A percentile compares a stretch with the other conserved stretches of the same genome.
phyloP scores from a whole-genome alignment of 2,888 invertebrate species.

The Leucania comma region DNA sequence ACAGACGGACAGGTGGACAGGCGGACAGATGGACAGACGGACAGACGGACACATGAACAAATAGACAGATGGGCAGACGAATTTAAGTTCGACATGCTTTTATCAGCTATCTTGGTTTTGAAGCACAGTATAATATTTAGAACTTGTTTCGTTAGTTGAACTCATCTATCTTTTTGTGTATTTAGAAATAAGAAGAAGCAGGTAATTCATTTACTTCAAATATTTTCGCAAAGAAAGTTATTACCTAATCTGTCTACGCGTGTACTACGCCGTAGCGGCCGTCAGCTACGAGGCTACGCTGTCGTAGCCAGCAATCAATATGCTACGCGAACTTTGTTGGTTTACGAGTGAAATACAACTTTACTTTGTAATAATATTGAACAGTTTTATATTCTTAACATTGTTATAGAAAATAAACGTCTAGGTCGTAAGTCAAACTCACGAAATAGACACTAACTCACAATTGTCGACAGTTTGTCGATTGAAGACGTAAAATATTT shows the following conservation, averaged over 20 bases:
- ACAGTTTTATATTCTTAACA: slow-evolving; percentile 34
- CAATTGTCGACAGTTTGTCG: not conserved
- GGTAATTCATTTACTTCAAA: slow-evolving; percentile 1
- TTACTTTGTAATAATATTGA: slow-evolving; percentile 13
- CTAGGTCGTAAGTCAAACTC: not conserved
- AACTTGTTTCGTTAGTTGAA: no score
- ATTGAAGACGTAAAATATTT: no score
- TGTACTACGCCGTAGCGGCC: slow-evolving; percentile 27
- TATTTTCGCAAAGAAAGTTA: slow-evolving; percentile 2
- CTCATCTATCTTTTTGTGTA: no score
- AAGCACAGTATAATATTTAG: no score
- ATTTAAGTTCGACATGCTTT: no score
- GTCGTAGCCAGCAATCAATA: slow-evolving; percentile 36
- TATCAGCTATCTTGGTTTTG: no score
- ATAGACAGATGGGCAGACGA: no score
- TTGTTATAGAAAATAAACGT: slow-evolving; percentile 6
- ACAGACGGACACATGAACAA: no score
- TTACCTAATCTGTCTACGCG: slow-evolving; percentile 1
- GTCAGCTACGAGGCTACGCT: slow-evolving; percentile 18
- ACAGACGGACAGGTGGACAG: no score
- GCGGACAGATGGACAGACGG: no score
- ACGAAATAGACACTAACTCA: not conserved
- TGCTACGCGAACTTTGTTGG: slow-evolving; percentile 34
- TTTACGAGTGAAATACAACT: slow-evolving; percentile 31
- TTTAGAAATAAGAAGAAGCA: no score